Evolutionary conservation across 2,113 vertebrate genomes (phyloP).

Genomic region (Oreotrochilus melanogaster): DNA sequence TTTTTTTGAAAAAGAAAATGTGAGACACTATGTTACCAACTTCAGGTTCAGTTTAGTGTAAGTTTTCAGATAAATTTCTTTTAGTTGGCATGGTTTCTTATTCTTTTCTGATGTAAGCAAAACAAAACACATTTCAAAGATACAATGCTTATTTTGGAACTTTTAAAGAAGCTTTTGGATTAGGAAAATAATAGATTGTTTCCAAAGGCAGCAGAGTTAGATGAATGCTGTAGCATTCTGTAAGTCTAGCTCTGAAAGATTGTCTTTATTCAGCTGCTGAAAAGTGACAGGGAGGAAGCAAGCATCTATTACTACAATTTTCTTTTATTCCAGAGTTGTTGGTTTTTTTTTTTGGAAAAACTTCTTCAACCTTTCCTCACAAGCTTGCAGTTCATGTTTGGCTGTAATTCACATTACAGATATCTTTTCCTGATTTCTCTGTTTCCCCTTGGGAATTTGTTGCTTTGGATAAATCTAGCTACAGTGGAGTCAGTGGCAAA

Average conservation of each 20-base stretch:
- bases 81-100: not conserved
- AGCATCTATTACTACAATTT: not conserved
- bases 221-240: not conserved
- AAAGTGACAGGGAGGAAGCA: not conserved
- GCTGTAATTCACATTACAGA: not conserved
- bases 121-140: not conserved
- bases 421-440: constrained; percentile 34
- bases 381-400: not conserved
- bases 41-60: not conserved
- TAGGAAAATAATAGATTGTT: not conserved
- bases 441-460: not conserved
- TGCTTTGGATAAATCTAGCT: not conserved
- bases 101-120: not conserved
- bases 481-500: not conserved
- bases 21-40: not conserved
- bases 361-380: not conserved
- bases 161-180: not conserved
- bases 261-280: not conserved
- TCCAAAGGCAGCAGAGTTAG: not conserved
- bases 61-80: not conserved
- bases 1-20: not conserved
- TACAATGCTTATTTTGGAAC: not conserved
- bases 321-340: not conserved
- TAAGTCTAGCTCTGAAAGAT: not conserved
- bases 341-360: not conserved